phyloP scores from a whole-genome alignment of 2,113 vertebrate species.

The Axis porcinus region DNA sequence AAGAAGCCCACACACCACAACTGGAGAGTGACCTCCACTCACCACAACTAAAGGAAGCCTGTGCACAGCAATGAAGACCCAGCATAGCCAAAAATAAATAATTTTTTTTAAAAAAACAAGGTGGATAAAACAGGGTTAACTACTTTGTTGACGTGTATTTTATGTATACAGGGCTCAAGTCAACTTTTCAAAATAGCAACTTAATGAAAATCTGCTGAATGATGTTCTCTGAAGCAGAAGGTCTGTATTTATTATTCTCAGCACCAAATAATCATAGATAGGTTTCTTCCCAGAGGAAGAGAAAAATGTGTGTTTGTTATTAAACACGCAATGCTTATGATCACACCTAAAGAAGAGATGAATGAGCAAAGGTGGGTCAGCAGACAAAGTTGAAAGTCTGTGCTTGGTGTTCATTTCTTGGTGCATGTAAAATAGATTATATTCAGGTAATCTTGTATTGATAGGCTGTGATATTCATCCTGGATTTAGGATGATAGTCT shows the following conservation, averaged over 20 bases:
- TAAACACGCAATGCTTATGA: slow-evolving; percentile 65
- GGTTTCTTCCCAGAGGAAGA: slow-evolving; percentile 49
- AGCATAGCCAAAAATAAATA: neutral
- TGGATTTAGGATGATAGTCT: neutral
- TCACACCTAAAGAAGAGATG: slow-evolving; percentile 49
- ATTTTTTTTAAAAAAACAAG: neutral
- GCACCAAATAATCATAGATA: slow-evolving; percentile 68
- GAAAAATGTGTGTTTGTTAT: slow-evolving; percentile 58
- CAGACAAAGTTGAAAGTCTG: neutral
- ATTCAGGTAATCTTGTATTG: neutral
- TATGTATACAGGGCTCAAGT: slow-evolving; percentile 59
- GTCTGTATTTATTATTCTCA: slow-evolving; percentile 55
- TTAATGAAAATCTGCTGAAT: slow-evolving; percentile 54
- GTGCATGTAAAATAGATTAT: neutral
- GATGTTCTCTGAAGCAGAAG: slow-evolving; percentile 41
- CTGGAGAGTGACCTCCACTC: neutral
- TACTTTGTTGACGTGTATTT: neutral
- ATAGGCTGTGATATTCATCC: neutral
- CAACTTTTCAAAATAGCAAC: slow-evolving; percentile 67
- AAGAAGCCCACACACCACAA: neutral
- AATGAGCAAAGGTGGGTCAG: neutral
- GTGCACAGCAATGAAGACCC: neutral
- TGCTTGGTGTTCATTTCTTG: neutral
- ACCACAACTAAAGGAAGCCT: neutral
- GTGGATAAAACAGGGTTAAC: neutral